Percentiles rank a stretch among this genome's conserved stretches.
phyloP scores from a whole-genome alignment of 2,113 vertebrate genomes.

The Reinhardtius hippoglossoides region DNA sequence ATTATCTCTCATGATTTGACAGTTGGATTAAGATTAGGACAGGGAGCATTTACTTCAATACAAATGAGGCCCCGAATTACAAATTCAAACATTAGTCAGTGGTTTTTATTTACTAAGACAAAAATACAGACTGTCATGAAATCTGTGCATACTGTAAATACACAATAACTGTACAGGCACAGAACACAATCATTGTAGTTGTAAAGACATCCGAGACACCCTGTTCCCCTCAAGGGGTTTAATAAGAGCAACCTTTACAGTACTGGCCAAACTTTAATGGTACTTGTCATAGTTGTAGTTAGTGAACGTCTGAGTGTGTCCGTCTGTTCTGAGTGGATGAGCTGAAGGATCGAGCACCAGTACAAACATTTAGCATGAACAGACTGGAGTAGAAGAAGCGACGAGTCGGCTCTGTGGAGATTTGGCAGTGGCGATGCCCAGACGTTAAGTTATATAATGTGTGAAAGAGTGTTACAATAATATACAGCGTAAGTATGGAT shows the following conservation, averaged over 20 bases:
- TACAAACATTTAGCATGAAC: slow-evolving; percentile 18
- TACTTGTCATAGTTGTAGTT: neutral
- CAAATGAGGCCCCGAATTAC: slow-evolving; percentile 39
- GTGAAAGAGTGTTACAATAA: slow-evolving; percentile 1
- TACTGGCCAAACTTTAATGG: slow-evolving; percentile 38
- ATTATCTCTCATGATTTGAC: neutral
- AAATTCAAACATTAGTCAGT: slow-evolving; percentile 59
- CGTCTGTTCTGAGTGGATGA: neutral
- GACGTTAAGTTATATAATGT: slow-evolving; percentile 25
- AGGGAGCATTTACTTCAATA: neutral
- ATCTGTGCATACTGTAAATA: slow-evolving; percentile 24
- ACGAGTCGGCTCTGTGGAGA: slow-evolving; percentile 4
- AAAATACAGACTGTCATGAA: slow-evolving; percentile 44
- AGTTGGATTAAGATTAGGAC: neutral
- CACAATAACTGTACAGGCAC: slow-evolving; percentile 54
- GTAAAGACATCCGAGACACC: slow-evolving; percentile 44
- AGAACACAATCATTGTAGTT: slow-evolving; percentile 51
- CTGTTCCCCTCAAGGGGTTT: slow-evolving; percentile 34
- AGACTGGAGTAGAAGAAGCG: slow-evolving; percentile 24
- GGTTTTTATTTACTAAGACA: slow-evolving; percentile 62
- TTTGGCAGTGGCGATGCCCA: slow-evolving; percentile 53
- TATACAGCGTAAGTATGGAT: slow-evolving; percentile 18
- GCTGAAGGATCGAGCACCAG: slow-evolving; percentile 38
- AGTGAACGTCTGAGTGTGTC: neutral
- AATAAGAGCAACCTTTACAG: slow-evolving; percentile 23